Evolutionary conservation across 1,140 invertebrate genomes (phyloP), one percentile per base, ranked within the genome.

Genomic region (Lepidurus arcticus): DNA sequence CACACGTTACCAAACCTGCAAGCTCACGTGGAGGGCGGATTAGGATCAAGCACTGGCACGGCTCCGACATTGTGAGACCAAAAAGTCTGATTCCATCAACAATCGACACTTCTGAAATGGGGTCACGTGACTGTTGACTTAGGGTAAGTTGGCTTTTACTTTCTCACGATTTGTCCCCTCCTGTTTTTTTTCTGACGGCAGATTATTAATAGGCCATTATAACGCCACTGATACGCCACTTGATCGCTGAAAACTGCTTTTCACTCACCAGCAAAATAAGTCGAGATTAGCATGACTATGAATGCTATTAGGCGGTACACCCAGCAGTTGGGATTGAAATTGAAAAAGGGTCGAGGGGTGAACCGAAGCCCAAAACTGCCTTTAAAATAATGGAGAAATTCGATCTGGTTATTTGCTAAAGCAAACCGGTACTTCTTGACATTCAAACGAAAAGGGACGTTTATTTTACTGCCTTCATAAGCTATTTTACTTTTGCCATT

Each of bases 141-240:
- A 7, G 16, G 21, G 53, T n/a, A 21, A 7, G 9, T 9, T 13
- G 53, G 53, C 4, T 65, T 11, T 7, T 65, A 65, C 16, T 13
- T 65, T 65, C 53, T 65, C 53, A 65, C 53, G 53, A 65, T 65
- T 65, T 65, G n/a, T 65, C 21, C 53, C 53, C 53, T 21, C 13
- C 53, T 7, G 13, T 65, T 65, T 21, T 65, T 16, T 13, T 13
- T 65, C 21, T 7, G 21, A 65, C 6, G n/a, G 53, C n/a, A 65
- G 53, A 65, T 65, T 65, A 65, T 65, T 65, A 65, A 65, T 65
- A 65, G 53, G 53, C 53, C 53, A 65, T 65, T 65, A 65, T 65
- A 65, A 65, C n/a, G 53, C 53, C 53, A 65, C 34, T 65, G 53
- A 65, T 65, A 65, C 53, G 53, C 16, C 21, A 65, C 53, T 65